Conservation (phyloP, 2,113 vertebrate species). For the Vulpes ferrilata region DNA sequence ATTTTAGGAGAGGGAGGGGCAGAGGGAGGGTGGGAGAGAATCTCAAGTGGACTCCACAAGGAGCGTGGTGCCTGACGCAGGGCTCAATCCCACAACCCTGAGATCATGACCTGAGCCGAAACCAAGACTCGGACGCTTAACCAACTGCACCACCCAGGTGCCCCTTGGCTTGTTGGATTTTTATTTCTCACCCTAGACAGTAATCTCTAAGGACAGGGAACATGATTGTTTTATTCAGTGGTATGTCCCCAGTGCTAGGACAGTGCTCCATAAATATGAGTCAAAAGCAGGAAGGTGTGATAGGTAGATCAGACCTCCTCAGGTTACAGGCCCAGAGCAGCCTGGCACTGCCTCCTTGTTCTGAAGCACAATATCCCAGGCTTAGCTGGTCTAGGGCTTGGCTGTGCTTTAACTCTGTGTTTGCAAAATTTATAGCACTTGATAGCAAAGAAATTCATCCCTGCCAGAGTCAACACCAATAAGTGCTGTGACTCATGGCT, state of each 20-base stretch:
- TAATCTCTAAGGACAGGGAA: not conserved
- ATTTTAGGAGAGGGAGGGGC: not conserved
- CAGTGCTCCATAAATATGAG: not conserved
- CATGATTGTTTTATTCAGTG: not conserved
- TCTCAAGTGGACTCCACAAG: not conserved
- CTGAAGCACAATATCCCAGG: not conserved
- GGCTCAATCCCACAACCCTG: not conserved
- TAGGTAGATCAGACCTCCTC: not conserved
- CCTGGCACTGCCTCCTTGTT: not conserved
- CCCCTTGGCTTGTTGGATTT: not conserved
- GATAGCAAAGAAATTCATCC: not conserved
- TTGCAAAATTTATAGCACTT: constrained; percentile 22
- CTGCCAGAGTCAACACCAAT: constrained; percentile 45
- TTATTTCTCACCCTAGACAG: not conserved
- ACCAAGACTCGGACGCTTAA: not conserved
- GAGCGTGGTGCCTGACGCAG: not conserved
- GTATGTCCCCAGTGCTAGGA: not conserved
- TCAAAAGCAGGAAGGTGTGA: not conserved
- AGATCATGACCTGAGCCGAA: not conserved
- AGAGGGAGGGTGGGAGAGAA: not conserved
- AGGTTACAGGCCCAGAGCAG: too few species aligned
- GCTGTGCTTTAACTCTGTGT: constrained; percentile 5
- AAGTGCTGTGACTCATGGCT: not conserved
- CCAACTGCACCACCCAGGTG: not conserved
- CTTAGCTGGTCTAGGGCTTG: not conserved